Conservation (phyloP, 2,888 invertebrate genomes). For the Cremastobaeus sp. region DNA sequence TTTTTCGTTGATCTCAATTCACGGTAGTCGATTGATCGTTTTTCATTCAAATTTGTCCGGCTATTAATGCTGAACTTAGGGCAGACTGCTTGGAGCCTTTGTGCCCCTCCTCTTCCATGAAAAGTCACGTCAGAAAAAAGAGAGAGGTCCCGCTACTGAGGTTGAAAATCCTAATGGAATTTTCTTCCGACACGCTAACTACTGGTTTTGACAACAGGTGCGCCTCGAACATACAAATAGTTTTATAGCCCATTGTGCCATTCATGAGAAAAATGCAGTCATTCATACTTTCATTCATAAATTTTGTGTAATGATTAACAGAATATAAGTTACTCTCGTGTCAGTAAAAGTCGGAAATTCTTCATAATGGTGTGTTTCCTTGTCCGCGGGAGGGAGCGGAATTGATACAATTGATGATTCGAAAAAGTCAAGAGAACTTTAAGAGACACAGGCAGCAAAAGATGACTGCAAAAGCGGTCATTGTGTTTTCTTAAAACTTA, state of each 20-base stretch:
- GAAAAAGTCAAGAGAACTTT: too few species aligned
- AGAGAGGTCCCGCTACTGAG: conserved; percentile 3
- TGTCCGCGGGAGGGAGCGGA: too few species aligned
- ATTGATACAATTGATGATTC: too few species aligned
- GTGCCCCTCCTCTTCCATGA: conserved; percentile 15
- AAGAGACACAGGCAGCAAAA: too few species aligned
- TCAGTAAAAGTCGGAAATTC: too few species aligned
- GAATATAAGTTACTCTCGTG: too few species aligned
- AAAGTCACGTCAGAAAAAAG: conserved; percentile 16
- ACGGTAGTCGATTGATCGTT: conserved; percentile 1
- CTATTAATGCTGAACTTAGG: too few species aligned
- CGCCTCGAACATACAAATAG: conserved; percentile 16
- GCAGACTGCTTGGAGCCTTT: conserved; percentile 24
- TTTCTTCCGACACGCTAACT: conserved; percentile 46
- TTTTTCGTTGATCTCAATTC: conserved; percentile 22
- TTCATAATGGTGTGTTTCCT: too few species aligned
- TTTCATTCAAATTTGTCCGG: conserved; percentile 18
- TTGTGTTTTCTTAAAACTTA: too few species aligned
- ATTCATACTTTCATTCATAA: conserved; percentile 10
- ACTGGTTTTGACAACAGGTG: conserved; percentile 59
- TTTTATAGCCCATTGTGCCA: conserved; percentile 10
- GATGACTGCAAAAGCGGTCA: too few species aligned
- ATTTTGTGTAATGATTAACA: too few species aligned
- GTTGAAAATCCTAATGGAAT: conserved; percentile 19
- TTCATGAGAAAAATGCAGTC: conserved; percentile 11